These are phyloP conservation scores for Pristionchus fissidentatus DNA, from an alignment of 2,888 invertebrate species.

Conservation along the genomic window DNA sequence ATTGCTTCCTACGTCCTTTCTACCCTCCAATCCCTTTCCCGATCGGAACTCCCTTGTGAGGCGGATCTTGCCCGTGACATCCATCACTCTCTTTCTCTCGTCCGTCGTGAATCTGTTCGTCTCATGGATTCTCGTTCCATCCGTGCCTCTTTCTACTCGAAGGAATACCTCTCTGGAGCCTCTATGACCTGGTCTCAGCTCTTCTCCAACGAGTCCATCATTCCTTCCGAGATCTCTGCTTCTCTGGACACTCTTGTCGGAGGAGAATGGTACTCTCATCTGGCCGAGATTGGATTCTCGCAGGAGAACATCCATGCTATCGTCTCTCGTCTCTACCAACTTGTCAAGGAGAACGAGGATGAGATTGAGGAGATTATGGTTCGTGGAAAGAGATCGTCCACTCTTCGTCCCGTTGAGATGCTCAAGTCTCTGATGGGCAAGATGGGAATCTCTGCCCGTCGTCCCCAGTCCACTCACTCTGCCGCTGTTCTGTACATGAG, in stretches of 20 bases:
- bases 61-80: conserved; percentile 57
- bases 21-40: conserved; percentile 60
- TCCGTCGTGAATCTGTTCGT: conserved; percentile 57
- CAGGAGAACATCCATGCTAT: conserved; percentile 63
- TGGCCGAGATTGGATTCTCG: conserved; percentile 54
- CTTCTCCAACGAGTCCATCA: conserved; percentile 62
- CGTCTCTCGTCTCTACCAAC: conserved; percentile 50
- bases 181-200: conserved; percentile 62
- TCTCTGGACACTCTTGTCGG: conserved; percentile 65
- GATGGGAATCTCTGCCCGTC: conserved; percentile 61
- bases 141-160: conserved; percentile 61
- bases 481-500: conserved; percentile 60
- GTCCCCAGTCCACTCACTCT: conserved; percentile 50
- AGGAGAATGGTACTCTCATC: conserved; percentile 61
- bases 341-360: conserved; percentile 12
- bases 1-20: conserved; percentile 66
- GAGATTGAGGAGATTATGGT: conserved; percentile 52
- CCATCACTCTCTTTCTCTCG: conserved; percentile 53
- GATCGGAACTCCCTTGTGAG: conserved; percentile 64
- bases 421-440: conserved; percentile 61
- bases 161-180: conserved; percentile 58
- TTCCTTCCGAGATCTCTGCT: conserved; percentile 63
- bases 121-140: conserved; percentile 55
- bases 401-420: conserved; percentile 51
- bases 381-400: conserved; percentile 57